These are phyloP conservation scores for Blastomussa wellsi DNA, from an alignment of 92 coral and sea anemone genomes.

Conservation along the genomic window DNA sequence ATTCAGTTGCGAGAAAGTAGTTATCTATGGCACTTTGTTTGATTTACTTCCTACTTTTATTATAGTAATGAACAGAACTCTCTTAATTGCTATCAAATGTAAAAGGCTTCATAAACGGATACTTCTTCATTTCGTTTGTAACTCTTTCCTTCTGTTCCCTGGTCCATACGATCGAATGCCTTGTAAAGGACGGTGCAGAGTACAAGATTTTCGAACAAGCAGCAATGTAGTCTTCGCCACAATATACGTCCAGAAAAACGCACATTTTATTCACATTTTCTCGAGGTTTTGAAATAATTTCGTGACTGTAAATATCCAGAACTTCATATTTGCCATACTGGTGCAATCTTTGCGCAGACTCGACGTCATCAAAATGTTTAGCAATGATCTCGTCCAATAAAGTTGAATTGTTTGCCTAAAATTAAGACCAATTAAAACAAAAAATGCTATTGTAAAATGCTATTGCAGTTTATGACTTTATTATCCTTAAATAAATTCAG, in stretches of 20 bases:
- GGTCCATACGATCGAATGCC: constrained; percentile 6
- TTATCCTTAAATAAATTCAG: no score
- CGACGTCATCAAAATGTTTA: background rate
- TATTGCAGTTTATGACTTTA: no score
- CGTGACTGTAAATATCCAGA: constrained; percentile 3
- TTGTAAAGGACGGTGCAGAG: background rate
- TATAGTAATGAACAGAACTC: background rate
- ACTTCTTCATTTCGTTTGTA: background rate
- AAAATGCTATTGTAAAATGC: background rate
- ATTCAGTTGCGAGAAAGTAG: no score
- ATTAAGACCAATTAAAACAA: background rate
- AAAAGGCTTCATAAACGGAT: constrained; percentile 1
- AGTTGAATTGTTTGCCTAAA: background rate
- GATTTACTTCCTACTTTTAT: no score
- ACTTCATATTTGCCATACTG: constrained; percentile 4
- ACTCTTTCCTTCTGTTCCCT: constrained; percentile 10
- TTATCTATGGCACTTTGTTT: no score
- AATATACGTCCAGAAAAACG: background rate
- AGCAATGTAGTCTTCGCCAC: background rate
- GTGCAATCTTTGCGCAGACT: background rate
- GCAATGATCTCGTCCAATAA: background rate
- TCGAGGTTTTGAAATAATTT: background rate
- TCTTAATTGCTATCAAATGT: background rate
- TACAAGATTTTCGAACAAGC: background rate
- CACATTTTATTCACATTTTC: background rate